phyloP scores from a whole-genome alignment of 2,888 invertebrate genomes.

The Eumerus sabulonum region DNA sequence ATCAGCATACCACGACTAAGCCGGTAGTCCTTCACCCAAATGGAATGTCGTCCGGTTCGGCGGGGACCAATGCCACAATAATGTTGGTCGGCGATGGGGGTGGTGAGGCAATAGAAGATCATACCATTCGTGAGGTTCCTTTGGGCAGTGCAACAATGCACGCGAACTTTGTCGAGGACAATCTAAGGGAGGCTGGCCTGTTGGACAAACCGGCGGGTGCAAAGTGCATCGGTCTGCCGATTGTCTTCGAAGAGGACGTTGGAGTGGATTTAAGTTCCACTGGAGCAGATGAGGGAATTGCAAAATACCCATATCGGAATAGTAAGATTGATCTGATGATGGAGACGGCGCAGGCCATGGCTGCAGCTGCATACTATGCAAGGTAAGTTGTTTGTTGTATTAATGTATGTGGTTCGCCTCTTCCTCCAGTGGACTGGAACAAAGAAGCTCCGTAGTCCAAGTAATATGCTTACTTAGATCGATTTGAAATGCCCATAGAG shows the following conservation, averaged over 20 bases:
- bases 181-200: slow-evolving; percentile 71
- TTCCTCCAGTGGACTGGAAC: too few relatives aligned
- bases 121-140: slow-evolving; percentile 71
- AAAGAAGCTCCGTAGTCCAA: too few relatives aligned
- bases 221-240: slow-evolving; percentile 66
- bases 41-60: slow-evolving; percentile 27
- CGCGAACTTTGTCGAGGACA: slow-evolving; percentile 71
- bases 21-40: slow-evolving; percentile 1
- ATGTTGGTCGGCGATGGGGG: slow-evolving; percentile 8
- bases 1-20: slow-evolving; percentile 26
- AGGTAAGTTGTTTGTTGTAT: slow-evolving; percentile 72
- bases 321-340: slow-evolving; percentile 75
- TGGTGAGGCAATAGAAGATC: slow-evolving; percentile 37
- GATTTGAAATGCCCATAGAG: too few relatives aligned
- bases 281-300: slow-evolving; percentile 70
- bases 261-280: slow-evolving; percentile 24
- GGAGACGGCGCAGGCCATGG: slow-evolving; percentile 75
- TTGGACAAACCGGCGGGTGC: slow-evolving; percentile 58
- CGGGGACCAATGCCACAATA: background rate
- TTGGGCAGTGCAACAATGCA: slow-evolving; percentile 69
- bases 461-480: too few relatives aligned
- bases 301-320: slow-evolving; percentile 74
- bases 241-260: slow-evolving; percentile 72
- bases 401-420: too few relatives aligned
- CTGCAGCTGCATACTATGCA: slow-evolving; percentile 75